phyloP scores from a whole-genome alignment of 2,888 invertebrate species.

The Trachelus tabidus region DNA sequence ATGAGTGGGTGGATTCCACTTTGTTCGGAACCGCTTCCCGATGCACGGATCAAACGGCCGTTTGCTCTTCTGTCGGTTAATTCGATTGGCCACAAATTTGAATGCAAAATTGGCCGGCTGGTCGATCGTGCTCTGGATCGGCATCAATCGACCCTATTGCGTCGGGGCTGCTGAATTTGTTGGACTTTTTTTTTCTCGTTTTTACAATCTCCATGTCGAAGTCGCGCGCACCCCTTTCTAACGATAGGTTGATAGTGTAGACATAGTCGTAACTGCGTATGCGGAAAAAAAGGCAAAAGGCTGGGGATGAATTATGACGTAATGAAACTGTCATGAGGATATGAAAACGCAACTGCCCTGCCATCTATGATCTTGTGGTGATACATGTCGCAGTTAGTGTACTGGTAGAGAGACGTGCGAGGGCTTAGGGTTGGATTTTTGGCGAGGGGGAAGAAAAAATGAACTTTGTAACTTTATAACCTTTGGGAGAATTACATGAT shows the following conservation, averaged over 20 bases:
- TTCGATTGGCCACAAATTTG: conserved; percentile 61
- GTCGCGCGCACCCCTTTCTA: no score
- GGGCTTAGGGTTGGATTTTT: conserved; percentile 14
- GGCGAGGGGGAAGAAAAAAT: conserved; percentile 49
- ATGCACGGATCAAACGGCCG: conserved; percentile 60
- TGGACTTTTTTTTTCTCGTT: no score
- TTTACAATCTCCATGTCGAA: no score
- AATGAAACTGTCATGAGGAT: conserved; percentile 57
- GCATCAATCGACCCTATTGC: no score
- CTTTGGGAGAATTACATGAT: conserved; percentile 58
- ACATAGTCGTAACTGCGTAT: no score
- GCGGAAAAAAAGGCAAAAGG: background rate
- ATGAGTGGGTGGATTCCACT: conserved; percentile 3
- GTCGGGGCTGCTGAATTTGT: no score
- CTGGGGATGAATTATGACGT: conserved; percentile 53
- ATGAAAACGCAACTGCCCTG: conserved; percentile 38
- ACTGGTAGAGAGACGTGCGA: background rate
- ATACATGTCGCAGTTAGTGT: no score
- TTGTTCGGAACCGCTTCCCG: conserved; percentile 2
- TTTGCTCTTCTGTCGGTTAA: conserved; percentile 58
- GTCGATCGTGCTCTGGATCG: no score
- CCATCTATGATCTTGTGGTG: background rate
- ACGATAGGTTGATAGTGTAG: no score
- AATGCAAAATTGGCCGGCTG: conserved; percentile 54
- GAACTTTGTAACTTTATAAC: conserved; percentile 60